Evolutionary conservation across 1,140 invertebrate species (phyloP), one percentile per base, ranked within the genome.

Genomic region (Mactra quadrangularis): DNA sequence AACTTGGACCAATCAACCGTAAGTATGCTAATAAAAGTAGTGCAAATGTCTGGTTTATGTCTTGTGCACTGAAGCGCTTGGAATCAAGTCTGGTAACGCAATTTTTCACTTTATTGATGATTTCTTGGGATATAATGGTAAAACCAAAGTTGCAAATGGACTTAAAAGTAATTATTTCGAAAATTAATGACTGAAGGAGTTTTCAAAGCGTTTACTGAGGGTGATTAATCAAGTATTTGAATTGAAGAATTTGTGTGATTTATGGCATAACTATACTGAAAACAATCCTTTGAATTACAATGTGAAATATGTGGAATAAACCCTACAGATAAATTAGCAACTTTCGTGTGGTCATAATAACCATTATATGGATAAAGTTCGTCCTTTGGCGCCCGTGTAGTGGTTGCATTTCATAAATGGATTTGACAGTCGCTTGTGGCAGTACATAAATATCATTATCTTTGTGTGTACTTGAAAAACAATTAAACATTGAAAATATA

Each of bases 131-230:
- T 41, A 57, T 75, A 52, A 75, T 75, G 72, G 52, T 57, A 57
- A 22, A 41, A 75, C 72, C 72, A 75, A 45, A 57, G 33, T 9
- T 38, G 72, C 55, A 41, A 57, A 57, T 75, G 53, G 55, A 75
- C 53, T 75, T 75, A 75, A 75, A 75, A 75, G 72, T 75, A 75
- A 75, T 75, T 75, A 75, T 75, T 75, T 75, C 72, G 55, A 19
- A 60, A 57, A 75, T 60, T 38, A 75, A 75, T 75, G 57, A 60
- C 53, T 59, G 55, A n/a, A 17, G 11, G 72, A 45, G 11, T 59
- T 75, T 75, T 60, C 72, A 75, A 75, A 75, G 72, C 57, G 72
- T 25, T 60, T 38, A 11, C 57, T 57, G n/a, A 33, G 0, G 25
- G 35, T 60, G 57, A 75, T 75, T 75, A 75, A 75, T 75, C 72